Evolutionary conservation across 2,797 vertebrate genomes (phyloP).

Genomic region (Novumbra hubbsi): DNA sequence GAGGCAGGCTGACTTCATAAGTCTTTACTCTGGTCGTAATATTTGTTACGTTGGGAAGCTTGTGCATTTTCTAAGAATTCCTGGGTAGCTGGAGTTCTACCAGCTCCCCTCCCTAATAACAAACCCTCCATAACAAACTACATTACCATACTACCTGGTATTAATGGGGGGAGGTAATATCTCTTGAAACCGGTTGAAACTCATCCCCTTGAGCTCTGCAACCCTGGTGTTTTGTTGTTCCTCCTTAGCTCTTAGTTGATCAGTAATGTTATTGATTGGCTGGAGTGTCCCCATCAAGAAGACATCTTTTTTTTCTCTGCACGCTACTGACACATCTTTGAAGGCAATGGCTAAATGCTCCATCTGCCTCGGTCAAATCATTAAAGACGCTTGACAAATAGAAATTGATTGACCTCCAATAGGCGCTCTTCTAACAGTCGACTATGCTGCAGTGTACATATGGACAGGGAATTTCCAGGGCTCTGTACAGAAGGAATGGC

Average conservation of each 20-base stretch:
- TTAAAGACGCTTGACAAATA: neutral
- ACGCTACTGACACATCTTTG: neutral
- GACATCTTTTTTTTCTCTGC: neutral
- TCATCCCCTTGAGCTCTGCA: neutral
- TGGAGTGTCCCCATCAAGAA: neutral
- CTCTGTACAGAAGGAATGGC: neutral
- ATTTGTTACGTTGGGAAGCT: too few species aligned
- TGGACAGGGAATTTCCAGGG: too few species aligned
- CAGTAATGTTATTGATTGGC: neutral
- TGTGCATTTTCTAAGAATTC: too few species aligned
- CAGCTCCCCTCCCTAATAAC: too few species aligned
- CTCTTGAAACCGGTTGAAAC: neutral
- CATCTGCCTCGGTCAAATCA: neutral
- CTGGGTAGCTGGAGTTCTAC: too few species aligned
- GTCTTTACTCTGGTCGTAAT: too few species aligned
- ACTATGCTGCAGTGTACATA: neutral
- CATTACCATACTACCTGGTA: neutral
- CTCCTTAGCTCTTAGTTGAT: neutral
- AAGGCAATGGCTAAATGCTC: neutral
- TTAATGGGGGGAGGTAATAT: neutral
- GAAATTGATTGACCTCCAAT: neutral
- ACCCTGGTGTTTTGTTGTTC: neutral
- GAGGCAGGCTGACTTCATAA: too few species aligned
- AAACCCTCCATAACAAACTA: neutral
- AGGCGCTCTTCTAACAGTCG: neutral